Evolutionary conservation across 1,140 invertebrate species (phyloP).

Genomic region (Pseudoatta argentina): DNA sequence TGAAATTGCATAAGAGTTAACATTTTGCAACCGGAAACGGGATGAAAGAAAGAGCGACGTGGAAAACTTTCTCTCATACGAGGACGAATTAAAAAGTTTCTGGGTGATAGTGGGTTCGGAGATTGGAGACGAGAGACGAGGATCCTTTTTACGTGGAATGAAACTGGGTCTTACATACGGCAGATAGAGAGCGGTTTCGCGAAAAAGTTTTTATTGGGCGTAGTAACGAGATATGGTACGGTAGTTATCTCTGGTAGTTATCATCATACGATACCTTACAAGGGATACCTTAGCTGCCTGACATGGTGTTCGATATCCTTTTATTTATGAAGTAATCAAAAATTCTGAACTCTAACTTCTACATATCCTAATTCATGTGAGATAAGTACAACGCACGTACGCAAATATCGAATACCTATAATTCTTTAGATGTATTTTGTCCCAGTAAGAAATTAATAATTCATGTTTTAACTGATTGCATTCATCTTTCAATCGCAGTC

Average conservation of each 20-base stretch:
- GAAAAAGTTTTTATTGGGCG: conserved; percentile 74
- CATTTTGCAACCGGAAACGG: conserved; percentile 60
- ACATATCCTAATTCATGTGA: background rate
- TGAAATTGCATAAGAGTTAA: conserved; percentile 21
- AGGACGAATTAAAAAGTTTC: conserved; percentile 75
- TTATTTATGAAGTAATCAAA: conserved; percentile 16
- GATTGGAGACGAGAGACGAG: conserved; percentile 22
- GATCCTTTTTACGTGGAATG: conserved; percentile 66
- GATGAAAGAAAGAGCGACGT: conserved; percentile 18
- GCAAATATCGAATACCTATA: background rate
- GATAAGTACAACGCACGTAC: background rate
- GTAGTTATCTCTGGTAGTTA: conserved; percentile 65
- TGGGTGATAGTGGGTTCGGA: background rate
- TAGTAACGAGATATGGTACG: conserved; percentile 52
- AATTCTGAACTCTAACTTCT: background rate
- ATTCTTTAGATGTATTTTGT: background rate
- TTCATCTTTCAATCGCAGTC: conserved; percentile 40
- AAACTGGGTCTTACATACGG: conserved; percentile 65
- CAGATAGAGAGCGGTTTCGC: conserved; percentile 62
- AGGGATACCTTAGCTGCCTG: conserved; percentile 24
- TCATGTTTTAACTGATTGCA: conserved; percentile 29
- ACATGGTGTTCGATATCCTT: conserved; percentile 42
- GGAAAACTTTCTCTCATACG: conserved; percentile 60
- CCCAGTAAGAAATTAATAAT: conserved; percentile 11
- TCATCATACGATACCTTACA: conserved; percentile 7